Base-by-base conservation (phyloP, 2,113 vertebrate species). In the Choloepus hoffmanni region DNA sequence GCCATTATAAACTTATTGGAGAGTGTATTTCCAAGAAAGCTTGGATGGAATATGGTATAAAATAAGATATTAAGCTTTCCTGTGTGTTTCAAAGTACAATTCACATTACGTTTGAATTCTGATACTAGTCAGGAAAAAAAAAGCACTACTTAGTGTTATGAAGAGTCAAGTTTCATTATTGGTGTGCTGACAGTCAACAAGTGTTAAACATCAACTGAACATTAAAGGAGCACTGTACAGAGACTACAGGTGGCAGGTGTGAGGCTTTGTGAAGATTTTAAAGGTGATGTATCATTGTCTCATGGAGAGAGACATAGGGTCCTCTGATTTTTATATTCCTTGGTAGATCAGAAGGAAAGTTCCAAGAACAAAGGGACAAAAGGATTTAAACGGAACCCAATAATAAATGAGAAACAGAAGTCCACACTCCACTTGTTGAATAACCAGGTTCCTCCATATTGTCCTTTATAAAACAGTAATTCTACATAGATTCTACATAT, bases 201-300 rank as follows among this genome's bases (percentile, higher is more conserved):
- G 30, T 72, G 63, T 60, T 72, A 74, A 90, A n/a, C 70, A 90
- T 68, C 74, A 72, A 85, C 43, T 55, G 0, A 50, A 19, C n/a
- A 23, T 62, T 48, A 43, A 74, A 45, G 68, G 36, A 55, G 90
- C 72, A 65, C 33, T 9, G 16, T 6, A 40, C 28, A 85, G 58
- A 86, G 45, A 77, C 15, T 77, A 81, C 48, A 78, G 24, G 65
- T 45, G 79, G 93, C 72, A 85, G 79, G 43, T 68, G 3, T 21
- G 58, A 83, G 45, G 72, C 53, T 85, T 85, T 89, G 73, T 43
- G 21, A 92, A 30, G 36, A 62, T 12, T 58, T 11, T 43, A 65
- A 96, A 94, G 77, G n/a, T n/a, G 83, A 87, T 45, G 65, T 36
- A 72, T 48, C 70, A 68, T 78, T 88, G 77, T 94, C 48, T 76